A percentile compares a stretch with the other conserved stretches of the same genome.
These are phyloP conservation scores for Micropterix aruncella DNA, from an alignment of 2,888 invertebrate genomes.

Conservation along the genomic window DNA sequence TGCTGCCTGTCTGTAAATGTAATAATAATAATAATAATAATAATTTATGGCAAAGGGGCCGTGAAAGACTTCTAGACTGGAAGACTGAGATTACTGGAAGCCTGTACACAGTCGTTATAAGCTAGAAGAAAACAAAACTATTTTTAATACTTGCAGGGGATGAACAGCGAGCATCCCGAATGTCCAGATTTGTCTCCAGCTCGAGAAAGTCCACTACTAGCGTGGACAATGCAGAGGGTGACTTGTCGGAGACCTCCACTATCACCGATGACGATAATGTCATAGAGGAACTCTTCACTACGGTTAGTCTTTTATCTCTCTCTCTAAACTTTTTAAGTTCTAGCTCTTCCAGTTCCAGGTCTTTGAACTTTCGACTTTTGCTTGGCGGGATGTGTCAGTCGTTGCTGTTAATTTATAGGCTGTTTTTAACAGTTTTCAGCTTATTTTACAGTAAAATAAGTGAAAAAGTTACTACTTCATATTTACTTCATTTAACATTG, in stretches of 20 bases:
- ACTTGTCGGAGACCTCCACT: slow-evolving; percentile 57
- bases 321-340: too few species aligned
- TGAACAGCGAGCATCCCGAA: slow-evolving; percentile 27
- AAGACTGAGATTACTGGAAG: too few species aligned
- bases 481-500: too few species aligned
- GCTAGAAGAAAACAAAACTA: slow-evolving; percentile 1
- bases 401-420: too few species aligned
- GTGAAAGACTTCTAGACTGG: too few species aligned
- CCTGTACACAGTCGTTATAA: too few species aligned
- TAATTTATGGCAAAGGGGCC: neutral
- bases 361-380: too few species aligned
- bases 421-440: too few species aligned
- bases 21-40: neutral
- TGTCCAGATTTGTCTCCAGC: slow-evolving; percentile 30
- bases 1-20: neutral
- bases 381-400: too few species aligned
- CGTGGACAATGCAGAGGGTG: slow-evolving; percentile 46
- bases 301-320: slow-evolving; percentile 48
- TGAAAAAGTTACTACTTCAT: too few species aligned
- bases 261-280: slow-evolving; percentile 61
- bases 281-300: slow-evolving; percentile 82
- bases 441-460: too few species aligned
- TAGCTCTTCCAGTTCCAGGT: too few species aligned
- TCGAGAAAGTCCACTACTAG: slow-evolving; percentile 26
- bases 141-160: slow-evolving; percentile 20